Base-by-base conservation (phyloP, 2,888 invertebrate species). In the Amorpha juglandis region DNA sequence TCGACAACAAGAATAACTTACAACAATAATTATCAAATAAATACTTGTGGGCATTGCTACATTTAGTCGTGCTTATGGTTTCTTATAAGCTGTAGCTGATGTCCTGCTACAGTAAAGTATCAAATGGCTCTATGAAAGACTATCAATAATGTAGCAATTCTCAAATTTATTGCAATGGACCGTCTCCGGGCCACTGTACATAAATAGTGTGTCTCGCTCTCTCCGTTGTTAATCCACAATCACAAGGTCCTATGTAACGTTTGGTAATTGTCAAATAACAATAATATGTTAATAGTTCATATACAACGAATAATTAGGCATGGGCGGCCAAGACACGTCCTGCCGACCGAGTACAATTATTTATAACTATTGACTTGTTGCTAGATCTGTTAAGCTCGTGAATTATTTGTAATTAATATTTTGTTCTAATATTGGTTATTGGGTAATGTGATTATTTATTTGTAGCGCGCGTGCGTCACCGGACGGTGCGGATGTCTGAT, bases 351-450 rank as follows among this genome's bases (percentile, higher is more conserved):
- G 19, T 42, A 19, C 42, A 19, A 21, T 58, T 58, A 58, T 42
- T 58, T 58, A 42, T 58, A 42, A 42, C 42, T 38, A 42, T 42
- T 58, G 42, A 58, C 38, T 58, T 58, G 58, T 58, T 58, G 42
- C 42, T 58, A 58, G 58, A 58, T 58, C 42, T 58, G 58, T 58
- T 58, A 58, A 58, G 58, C 58, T 58, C 14, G 42, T 58, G 58
- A 58, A 12, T 58, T 58, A 58, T 58, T 58, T 58, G 42, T 58
- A 38, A 55, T 55, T 55, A 38, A 58, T 58, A 42, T 42, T 58
- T 58, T 42, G 58, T 58, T 58, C 58, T 58, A 42, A 42, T 58
- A 58, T 42, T 58, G 58, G 58, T 58, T 58, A 58, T 58, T 58
- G 58, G 58, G 58, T 58, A 58, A 58, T 58, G 58, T 58, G 58